Evolutionary conservation across 2,888 invertebrate species (phyloP), one percentile per base, ranked within the genome.

Genomic region (Athetis lepigone): DNA sequence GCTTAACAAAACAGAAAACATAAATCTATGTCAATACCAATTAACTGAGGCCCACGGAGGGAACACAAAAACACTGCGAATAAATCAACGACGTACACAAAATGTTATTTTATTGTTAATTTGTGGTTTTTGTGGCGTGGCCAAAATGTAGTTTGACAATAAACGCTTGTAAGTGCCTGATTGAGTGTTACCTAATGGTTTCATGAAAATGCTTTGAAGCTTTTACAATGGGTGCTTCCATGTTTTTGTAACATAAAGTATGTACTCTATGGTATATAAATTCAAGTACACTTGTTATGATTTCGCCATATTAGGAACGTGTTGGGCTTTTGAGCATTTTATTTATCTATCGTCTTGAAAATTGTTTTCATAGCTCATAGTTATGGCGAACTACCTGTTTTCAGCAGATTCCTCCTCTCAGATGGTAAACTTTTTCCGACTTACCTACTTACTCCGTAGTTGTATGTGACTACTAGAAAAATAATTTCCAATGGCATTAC

Each of bases 11-110:
- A 84, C 81, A 82, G 68, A 81, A 80, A 77, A 79, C 85, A 86
- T 88, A 88, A 88, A 88, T 88, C 87, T 83, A 77, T 80, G 86
- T 87, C 88, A 83, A 88, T 86, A 88, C 85, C 88, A 88, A 88
- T 88, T 89, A 89, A 88, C 83, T 84, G 80, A 75, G 68, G 75
- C 50, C 79, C 79, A 74, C 78, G 72, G 67, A 63, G 61, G 61
- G 66, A 65, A 68, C 70, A 67, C 75, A 79, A 77, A 74, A 81
- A 80, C 74, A 81, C 58, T 60, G 64, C 36, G 47, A 68, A 79
- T 79, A 75, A 79, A 81, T 82, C 81, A 80, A 73, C 60, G 57
- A 52, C 61, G 42, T 56, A 67, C 65, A 57, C 68, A 60, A 56
- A 77, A 68, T 70, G 58, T 66, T 69, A 59, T 70, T 76, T 72